Base-by-base conservation (phyloP, 30 jellyfish, hydroid and myxozoan genomes). In the Phacellophora camtschatica region DNA sequence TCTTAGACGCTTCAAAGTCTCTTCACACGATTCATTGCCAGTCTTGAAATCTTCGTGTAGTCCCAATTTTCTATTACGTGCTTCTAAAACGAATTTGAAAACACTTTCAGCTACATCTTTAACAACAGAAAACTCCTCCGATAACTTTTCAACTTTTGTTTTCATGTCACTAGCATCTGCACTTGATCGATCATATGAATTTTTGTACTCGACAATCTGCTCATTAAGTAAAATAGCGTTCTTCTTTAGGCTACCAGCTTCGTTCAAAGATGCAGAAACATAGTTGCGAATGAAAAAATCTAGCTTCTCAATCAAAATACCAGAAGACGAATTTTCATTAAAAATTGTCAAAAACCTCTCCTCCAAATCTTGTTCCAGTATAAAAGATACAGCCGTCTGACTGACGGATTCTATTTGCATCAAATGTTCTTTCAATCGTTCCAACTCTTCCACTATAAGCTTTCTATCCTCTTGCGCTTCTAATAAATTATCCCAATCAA, bases 401-500 rank as follows among this genome's bases (percentile, higher is more conserved):
- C 28, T 13, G 2, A 46, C 61, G 20, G 61, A 16, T 16, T 46
- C 2, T 16, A 28, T 46, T 23, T 46, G 61, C n/a, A 16, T 11
- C 20, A 46, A 46, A 7, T 46, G 28, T 45, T 31, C 37, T 53
- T 54, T 80, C 28, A 35, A 41, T 1, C 29, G 78, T 1, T 66
- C 74, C 41, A 80, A 32, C n/a, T 80, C 83, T 66, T 70, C 84
- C 11, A 15, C 43, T 57, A 80, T 0, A 62, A 55, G 28, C 31
- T 49, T 62, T 23, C 77, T 50, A 37, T 51, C 77, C 23, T 80
- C 91, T 34, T 34, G 48, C 7, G 78, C 91, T 28, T 84, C 84
- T 25, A 73, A 10, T 23, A 84, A 68, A 28, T 31, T 63, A 42
- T 84, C 88, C 86, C 71, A 70, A 12, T 84, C 95, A 10, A 64